Conservation (phyloP, 2,113 vertebrate species). For the Apteryx mantelli region DNA sequence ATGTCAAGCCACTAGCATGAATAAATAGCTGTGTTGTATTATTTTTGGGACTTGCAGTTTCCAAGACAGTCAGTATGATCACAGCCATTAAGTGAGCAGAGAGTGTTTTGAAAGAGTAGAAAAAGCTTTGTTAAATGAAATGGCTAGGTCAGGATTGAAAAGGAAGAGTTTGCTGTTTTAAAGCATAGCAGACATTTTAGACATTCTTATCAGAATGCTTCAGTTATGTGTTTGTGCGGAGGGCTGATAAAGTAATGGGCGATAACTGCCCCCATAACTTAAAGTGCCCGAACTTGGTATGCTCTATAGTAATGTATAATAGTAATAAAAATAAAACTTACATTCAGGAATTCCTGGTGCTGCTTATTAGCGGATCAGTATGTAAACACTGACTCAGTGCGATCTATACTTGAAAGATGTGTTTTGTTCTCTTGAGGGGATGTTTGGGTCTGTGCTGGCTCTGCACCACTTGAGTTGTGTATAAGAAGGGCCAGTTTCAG, state of each 20-base stretch:
- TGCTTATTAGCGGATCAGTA: constrained; percentile 46
- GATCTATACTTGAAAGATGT: constrained; percentile 22
- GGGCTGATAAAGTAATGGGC: constrained; percentile 47
- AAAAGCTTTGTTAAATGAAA: constrained; percentile 22
- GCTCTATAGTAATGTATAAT: background rate
- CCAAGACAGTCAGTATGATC: background rate
- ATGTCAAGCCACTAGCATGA: background rate
- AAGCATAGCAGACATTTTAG: constrained; percentile 61
- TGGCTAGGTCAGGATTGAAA: constrained; percentile 11
- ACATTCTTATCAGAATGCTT: constrained; percentile 56
- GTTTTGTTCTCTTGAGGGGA: background rate
- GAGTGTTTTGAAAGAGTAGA: constrained; percentile 25
- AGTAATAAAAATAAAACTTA: constrained; percentile 13
- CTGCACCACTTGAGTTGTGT: background rate
- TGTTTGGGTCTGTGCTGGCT: background rate
- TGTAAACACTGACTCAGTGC: constrained; percentile 50
- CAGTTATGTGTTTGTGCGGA: constrained; percentile 33
- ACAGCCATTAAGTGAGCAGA: background rate
- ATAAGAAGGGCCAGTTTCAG: background rate
- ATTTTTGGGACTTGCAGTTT: background rate
- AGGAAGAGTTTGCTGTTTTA: constrained; percentile 54
- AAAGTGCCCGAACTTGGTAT: constrained; percentile 50
- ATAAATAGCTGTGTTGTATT: background rate
- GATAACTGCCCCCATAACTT: constrained; percentile 44
- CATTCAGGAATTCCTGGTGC: constrained; percentile 51